Base-by-base conservation (phyloP, 2,888 invertebrate species). In the Callinectes sapidus region DNA sequence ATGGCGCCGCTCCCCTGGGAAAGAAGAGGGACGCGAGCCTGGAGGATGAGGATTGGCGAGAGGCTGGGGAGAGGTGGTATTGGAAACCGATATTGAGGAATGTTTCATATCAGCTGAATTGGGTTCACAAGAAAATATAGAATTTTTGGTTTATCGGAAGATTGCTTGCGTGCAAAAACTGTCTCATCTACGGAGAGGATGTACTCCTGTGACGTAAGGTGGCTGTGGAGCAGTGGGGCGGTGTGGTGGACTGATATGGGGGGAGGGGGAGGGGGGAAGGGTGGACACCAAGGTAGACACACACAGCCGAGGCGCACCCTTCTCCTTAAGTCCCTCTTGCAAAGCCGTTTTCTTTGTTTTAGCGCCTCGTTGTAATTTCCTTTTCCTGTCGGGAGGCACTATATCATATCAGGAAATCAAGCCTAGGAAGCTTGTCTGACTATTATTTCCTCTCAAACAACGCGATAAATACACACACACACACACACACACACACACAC, bases 51-150 rank as follows among this genome's bases (percentile, higher is more conserved):
- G 81, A 81, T 35, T 81, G 81, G 81, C 32, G 81, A 81, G 81
- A 35, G 81, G 32, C 35, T 35, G 81, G 81, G 81, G 81, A 81
- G 35, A 81, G 81, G 81, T 35, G 32, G 32, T 81, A 81, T 81
- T 81, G 81, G 81, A 81, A 81, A 81, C 81, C 81, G 81, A 81
- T 81, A 81, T 81, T 81, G 81, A 81, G 81, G 81, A 81, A 81
- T 81, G 81, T 81, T 81, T 81, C 81, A 35, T 81, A 81, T 81
- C 81, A 35, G 81, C 81, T 32, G 81, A 81, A 81, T 81, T 81
- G 81, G 81, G 81, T 81, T 81, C 81, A 35, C 32, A n/a, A 81
- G 81, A 35, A 71, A 81, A 35, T 81, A 81, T 32, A 81, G 81
- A 81, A 81, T 32, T 81, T 81, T 81, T 81, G 81, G 81, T 32